Evolutionary conservation across 2,113 vertebrate species (phyloP), one percentile per base, ranked within the genome.

Genomic region (Corythoichthys haematopterus): DNA sequence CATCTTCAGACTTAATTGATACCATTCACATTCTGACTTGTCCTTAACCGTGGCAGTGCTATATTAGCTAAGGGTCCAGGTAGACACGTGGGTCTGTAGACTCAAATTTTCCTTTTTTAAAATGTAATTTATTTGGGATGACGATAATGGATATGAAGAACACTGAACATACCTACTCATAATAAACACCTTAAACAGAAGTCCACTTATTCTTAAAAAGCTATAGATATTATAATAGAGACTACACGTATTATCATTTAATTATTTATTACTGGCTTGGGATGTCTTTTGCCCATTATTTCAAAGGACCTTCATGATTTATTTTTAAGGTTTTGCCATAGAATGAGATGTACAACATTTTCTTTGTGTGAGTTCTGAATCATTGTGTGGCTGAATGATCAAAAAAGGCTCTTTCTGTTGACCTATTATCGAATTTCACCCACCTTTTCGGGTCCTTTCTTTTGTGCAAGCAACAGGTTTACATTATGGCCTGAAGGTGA

Each of bases 371-470:
- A n/a, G 33, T 28, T 12, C 40, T 11, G 3, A 5, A 46, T 60
- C 7, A 20, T 40, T 20, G 36, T 37, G 52, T n/a, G 43, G 47
- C 71, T 72, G 71, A 66, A 65, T 71, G 75, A 77, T 83, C 72
- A 80, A 83, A 86, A 70, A 74, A 78, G 76, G 69, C 65, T 73
- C 66, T 75, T 65, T 85, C 68, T 48, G 10, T 77, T 68, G 75
- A 61, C 83, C 86, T 86, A 78, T 80, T 72, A 84, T 84, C 76
- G 75, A 73, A 83, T 80, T 86, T 81, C 72, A 83, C 70, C 76
- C 77, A 80, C 72, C 80, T 80, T 87, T 88, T 85, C 38, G 73
- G 84, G 84, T 84, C 76, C 85, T 9, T 14, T 62, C 11, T 46
- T 46, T 62, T 46, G 20, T 46, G 20, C 69, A 83, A 46, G 70